Base-by-base conservation (phyloP, 2,888 invertebrate genomes). In the Noctua janthe region DNA sequence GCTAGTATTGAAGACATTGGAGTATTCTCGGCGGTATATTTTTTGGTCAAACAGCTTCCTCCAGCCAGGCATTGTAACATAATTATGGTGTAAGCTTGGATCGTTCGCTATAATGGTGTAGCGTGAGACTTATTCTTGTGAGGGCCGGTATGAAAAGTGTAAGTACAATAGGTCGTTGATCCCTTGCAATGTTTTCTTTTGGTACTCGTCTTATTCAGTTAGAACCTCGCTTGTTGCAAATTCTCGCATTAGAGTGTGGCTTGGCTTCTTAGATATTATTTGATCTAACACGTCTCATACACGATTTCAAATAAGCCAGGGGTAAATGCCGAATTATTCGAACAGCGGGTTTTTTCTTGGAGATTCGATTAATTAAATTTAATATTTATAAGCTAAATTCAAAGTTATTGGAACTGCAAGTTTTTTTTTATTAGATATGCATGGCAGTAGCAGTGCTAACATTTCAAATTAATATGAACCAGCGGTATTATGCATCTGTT, bases 391-490 rank as follows among this genome's bases (percentile, higher is more conserved):
- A n/a, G 20, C 4, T 20, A 71, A 35, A 54, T 20, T 13, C 35
- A 13, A 23, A 35, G 29, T 15, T 20, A 71, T 51, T 71, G 7
- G 20, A 23, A 54, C 8, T 13, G 1, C 10, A 39, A 11, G 20
- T 1, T 54, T 20, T n/a, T n/a, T 29, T 23, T 77, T 29, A 1
- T 77, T 43, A 62, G 15, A 4, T 47, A 47, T 35, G 10, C 35
- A 47, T 6, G 1, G 11, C 15, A 23, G 13, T n/a, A 2, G 11
- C 11, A 23, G 13, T n/a, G 11, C 23, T 39, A 20, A 3, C 15
- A 54, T 54, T 79, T 39, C 1, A 13, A 49, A 49, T 76, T 35
- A 47, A 15, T 71, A 39, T 80, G 39, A 80, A 43, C 51, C 29
- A 29, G 17, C 17, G 5, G 11, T 56, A 59, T 15, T 5, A 62